Evolutionary conservation across 2,888 invertebrate species (phyloP).

Genomic region (Dioctria rufipes): DNA sequence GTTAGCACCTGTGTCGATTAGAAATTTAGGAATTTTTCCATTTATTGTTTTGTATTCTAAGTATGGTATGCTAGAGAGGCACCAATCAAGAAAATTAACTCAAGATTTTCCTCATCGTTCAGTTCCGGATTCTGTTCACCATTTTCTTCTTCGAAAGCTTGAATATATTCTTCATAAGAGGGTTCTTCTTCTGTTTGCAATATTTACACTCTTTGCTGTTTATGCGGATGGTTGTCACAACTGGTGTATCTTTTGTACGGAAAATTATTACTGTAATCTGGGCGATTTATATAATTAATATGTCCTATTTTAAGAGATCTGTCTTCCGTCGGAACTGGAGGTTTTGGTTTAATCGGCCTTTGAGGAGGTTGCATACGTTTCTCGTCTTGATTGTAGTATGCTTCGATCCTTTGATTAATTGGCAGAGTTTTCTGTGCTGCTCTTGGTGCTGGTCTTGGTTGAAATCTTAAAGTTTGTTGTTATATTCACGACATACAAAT

Average conservation of each 20-base stretch:
- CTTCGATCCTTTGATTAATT: background rate
- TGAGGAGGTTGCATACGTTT: slow-evolving; percentile 14
- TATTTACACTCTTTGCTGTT: background rate
- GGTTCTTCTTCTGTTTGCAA: too few relatives aligned
- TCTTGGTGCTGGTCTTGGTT: too few relatives aligned
- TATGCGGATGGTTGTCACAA: slow-evolving; percentile 12
- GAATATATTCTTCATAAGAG: background rate
- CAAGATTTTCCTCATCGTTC: slow-evolving; percentile 22
- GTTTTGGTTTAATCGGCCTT: too few relatives aligned
- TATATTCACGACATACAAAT: background rate
- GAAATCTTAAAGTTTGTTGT: background rate
- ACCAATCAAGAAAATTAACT: slow-evolving; percentile 54
- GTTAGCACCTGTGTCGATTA: slow-evolving; percentile 49
- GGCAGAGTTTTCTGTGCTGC: background rate
- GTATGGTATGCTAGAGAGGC: slow-evolving; percentile 55
- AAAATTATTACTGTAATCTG: background rate
- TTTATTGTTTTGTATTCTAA: slow-evolving; percentile 44
- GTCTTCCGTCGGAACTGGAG: slow-evolving; percentile 44
- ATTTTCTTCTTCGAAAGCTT: background rate
- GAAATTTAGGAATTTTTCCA: slow-evolving; percentile 29
- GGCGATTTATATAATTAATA: slow-evolving; percentile 53
- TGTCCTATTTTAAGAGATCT: slow-evolving; percentile 43
- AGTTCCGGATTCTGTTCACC: background rate
- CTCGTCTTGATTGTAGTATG: background rate
- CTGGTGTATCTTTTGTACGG: background rate